Evolutionary conservation across 2,797 vertebrate species (phyloP).

Genomic region (Setipinna tenuifilis): DNA sequence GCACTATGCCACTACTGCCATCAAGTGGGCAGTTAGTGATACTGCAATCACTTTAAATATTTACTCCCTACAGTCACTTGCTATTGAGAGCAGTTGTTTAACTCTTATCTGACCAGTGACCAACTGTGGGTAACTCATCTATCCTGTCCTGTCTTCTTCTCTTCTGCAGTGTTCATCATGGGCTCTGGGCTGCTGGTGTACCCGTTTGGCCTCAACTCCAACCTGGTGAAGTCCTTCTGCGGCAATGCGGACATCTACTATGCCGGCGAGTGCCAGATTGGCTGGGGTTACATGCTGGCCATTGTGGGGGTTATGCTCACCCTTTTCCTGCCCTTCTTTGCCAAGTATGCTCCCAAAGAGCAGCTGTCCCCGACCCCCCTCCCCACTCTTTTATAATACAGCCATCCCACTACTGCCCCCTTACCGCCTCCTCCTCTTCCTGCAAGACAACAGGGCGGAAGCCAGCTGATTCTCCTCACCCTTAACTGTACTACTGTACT

Average conservation of each 20-base stretch:
- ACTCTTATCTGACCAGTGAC: neutral
- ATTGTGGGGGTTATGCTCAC: constrained; percentile 95
- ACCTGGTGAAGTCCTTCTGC: constrained; percentile 87
- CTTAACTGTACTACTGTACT: neutral
- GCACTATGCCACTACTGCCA: constrained; percentile 66
- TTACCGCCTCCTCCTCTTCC: neutral
- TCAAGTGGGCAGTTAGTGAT: constrained; percentile 60
- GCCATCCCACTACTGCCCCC: neutral
- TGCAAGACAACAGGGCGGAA: constrained; percentile 56
- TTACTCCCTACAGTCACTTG: neutral
- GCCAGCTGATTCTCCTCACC: constrained; percentile 60
- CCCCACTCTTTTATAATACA: constrained; percentile 90
- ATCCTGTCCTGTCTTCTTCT: constrained; percentile 37
- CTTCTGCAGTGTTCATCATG: constrained; percentile 89
- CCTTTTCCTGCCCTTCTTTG: constrained; percentile 94
- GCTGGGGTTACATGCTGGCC: constrained; percentile 95
- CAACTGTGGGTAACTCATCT: neutral
- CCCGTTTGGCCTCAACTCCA: constrained; percentile 91
- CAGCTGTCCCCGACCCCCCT: constrained; percentile 89
- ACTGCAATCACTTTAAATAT: neutral
- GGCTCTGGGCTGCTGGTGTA: constrained; percentile 91
- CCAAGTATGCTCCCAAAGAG: constrained; percentile 95
- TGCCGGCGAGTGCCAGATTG: constrained; percentile 91
- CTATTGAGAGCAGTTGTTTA: neutral
- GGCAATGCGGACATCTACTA: constrained; percentile 89